phyloP scores from a whole-genome alignment of 1,140 invertebrate species.

The Drosophila insularis region DNA sequence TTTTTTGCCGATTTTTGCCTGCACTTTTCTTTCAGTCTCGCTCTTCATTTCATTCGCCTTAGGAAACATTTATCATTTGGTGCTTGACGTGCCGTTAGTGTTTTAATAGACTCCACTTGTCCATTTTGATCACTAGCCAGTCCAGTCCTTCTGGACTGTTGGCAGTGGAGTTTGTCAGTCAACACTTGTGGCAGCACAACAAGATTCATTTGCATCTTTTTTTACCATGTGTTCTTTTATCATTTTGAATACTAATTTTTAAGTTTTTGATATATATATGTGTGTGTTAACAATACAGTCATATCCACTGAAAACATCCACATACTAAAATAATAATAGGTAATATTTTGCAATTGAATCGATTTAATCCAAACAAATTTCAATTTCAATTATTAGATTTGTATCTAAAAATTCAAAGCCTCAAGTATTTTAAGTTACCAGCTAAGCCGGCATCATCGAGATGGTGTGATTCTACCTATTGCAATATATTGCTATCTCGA shows the following conservation, averaged over 20 bases:
- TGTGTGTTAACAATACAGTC: too few relatives aligned
- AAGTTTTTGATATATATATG: neutral
- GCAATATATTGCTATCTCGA: constrained; percentile 46
- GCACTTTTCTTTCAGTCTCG: constrained; percentile 40
- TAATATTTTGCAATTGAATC: too few relatives aligned
- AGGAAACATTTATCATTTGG: constrained; percentile 73
- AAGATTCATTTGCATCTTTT: constrained; percentile 75
- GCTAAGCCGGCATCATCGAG: too few relatives aligned
- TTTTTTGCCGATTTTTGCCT: constrained; percentile 58
- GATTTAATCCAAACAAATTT: too few relatives aligned
- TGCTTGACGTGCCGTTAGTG: constrained; percentile 74
- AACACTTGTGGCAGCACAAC: constrained; percentile 30
- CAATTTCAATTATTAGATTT: too few relatives aligned
- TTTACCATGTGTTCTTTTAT: constrained; percentile 3
- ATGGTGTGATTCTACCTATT: neutral
- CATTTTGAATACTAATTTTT: constrained; percentile 1
- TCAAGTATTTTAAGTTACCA: too few relatives aligned
- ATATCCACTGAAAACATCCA: too few relatives aligned
- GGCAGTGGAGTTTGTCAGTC: constrained; percentile 45
- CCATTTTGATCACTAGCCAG: constrained; percentile 67
- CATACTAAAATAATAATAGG: too few relatives aligned
- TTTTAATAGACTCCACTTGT: constrained; percentile 81
- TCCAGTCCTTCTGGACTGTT: constrained; percentile 17
- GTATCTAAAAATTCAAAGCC: too few relatives aligned
- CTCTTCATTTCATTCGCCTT: constrained; percentile 51